Base-by-base conservation (phyloP, 2,888 invertebrate genomes). In the Drosophila flavopinicola region DNA sequence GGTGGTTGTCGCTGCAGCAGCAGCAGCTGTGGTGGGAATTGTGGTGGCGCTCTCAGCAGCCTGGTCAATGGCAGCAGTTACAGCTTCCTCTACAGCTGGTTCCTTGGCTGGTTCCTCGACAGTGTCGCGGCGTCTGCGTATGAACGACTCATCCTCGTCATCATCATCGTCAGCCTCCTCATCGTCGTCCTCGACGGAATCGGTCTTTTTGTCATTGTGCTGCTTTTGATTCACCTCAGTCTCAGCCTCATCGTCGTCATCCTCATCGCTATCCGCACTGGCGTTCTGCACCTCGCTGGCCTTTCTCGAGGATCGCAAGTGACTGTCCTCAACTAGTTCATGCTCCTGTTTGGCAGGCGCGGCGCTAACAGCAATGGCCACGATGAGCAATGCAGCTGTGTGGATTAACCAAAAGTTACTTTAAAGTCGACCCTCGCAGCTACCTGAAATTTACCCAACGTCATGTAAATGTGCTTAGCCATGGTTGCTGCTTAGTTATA, bases 181-280 rank as follows among this genome's bases (percentile, higher is more conserved):
- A 13, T 71, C 77, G 0, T 73, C 76, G 1, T 74, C 75, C 2
- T 74, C 66, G 17, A 66, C 63, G 15, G 61, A 73, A 10, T 75
- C 67, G 25, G 61, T 64, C 13, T 73, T 52, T 17, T 67, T 63
- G 53, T 4, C 71, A 7, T 38, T 23, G 6, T 54, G 20, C 11
- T 67, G 47, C 13, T 72, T 54, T 7, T 54, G 61, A n/a, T 11
- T 38, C 13, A 30, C 78, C 3, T 75, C 78, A 15, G 68, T 78
- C 6, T 61, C 66, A 11, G 75, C 78, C 1, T 83, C 88, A 23
- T 85, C 86, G n/a, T 77, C 86, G 1, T 84, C 77, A 2, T 78
- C 69, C 68, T 86, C 88, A 11, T 71, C 41, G 74, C 79, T 66
- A 1, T 64, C 77, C 9, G 38, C 64, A 29, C 78, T 83, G 0